Conservation (phyloP, 2,113 vertebrate species). For the Cyprinodon tularosa region DNA sequence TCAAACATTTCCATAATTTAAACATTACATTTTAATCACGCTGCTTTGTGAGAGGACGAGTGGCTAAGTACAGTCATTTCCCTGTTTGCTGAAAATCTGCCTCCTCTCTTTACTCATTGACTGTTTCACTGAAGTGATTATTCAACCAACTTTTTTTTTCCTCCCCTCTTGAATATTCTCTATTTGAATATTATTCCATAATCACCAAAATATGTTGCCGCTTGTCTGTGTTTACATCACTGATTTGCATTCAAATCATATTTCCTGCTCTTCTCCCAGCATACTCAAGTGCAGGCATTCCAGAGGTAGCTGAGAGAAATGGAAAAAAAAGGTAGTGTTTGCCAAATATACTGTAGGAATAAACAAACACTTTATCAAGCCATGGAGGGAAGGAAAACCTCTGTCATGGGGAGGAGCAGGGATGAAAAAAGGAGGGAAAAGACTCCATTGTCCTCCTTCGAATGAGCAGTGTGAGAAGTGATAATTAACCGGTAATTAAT, state of each 20-base stretch:
- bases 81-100: slow-evolving; percentile 47
- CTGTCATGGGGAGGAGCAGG: slow-evolving; percentile 54
- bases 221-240: slow-evolving; percentile 66
- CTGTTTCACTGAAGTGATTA: slow-evolving; percentile 55
- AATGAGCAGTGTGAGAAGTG: slow-evolving; percentile 69
- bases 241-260: slow-evolving; percentile 71
- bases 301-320: slow-evolving; percentile 39
- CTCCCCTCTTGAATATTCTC: slow-evolving; percentile 39
- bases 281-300: slow-evolving; percentile 62
- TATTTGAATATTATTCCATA: slow-evolving; percentile 68
- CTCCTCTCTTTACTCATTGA: slow-evolving; percentile 45
- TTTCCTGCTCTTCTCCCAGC: slow-evolving; percentile 49
- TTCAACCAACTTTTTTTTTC: slow-evolving; percentile 34
- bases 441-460: slow-evolving; percentile 65
- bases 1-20: slow-evolving; percentile 61
- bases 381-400: slow-evolving; percentile 46
- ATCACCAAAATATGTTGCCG: slow-evolving; percentile 65
- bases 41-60: slow-evolving; percentile 39
- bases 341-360: slow-evolving; percentile 64
- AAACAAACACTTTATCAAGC: slow-evolving; percentile 66
- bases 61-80: slow-evolving; percentile 38
- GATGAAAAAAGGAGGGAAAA: slow-evolving; percentile 31
- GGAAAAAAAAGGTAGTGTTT: slow-evolving; percentile 58
- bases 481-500: slow-evolving; percentile 81
- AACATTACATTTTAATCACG: slow-evolving; percentile 51